Evolutionary conservation across 2,113 vertebrate genomes (phyloP), one percentile per base, ranked within the genome.

Genomic region (Spermophilus dauricus): DNA sequence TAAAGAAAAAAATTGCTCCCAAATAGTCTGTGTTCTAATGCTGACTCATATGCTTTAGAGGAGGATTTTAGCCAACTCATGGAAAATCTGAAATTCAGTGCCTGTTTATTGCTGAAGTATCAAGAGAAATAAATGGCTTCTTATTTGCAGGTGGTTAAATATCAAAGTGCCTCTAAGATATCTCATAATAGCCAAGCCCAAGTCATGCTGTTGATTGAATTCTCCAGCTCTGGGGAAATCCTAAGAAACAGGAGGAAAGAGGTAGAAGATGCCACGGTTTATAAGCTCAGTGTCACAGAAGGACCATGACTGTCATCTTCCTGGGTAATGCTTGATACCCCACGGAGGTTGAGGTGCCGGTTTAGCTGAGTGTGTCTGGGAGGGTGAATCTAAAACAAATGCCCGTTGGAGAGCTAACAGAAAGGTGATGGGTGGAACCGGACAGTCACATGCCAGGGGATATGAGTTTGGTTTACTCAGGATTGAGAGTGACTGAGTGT

Each of bases 321-420:
- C 81, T 70, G 65, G 85, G 86, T 0, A 17, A 81, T 76, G 89
- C 61, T 4, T 91, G 94, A 86, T n/a, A 65, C 32, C 51, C 26
- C 73, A 17, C 17, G 37, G 53, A 80, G 75, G 87, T 5, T 77
- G 91, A 90, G 92, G 93, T 70, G 48, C 73, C 61, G 76, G 78
- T 85, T 92, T 73, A 32, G 86, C 85, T 26, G 86, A 96, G 63
- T 67, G 26, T 2, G 69, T 56, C 48, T 65, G 58, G 53, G 75
- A 92, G 51, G 58, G 39, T 42, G 87, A 97, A 65, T 70, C 78
- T 53, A 82, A 97, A 96, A 67, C 78, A 81, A 86, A 53, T 3
- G n/a, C 70, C 8, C 2, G 42, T 53, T 42, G 58, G 45, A 53
- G 53, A 85, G 69, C 34, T 61, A 86, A 82, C 24, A 84, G 70